Percentiles rank a stretch among this genome's conserved stretches.
These are phyloP conservation scores for Rhynchotus rufescens DNA, from an alignment of 2,797 vertebrate genomes.

Conservation along the genomic window DNA sequence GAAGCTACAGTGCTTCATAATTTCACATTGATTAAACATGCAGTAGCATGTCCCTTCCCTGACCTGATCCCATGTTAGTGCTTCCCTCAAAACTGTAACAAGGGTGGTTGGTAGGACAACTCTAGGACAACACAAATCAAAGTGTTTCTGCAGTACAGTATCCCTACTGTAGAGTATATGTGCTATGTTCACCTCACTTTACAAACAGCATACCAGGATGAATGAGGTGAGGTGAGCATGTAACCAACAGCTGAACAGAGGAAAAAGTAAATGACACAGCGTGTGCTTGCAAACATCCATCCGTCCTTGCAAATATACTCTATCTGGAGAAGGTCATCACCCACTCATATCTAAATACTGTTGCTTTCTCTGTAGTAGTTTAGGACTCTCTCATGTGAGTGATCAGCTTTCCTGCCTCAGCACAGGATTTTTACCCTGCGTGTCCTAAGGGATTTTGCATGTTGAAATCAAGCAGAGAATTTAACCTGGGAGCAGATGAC, in stretches of 20 bases:
- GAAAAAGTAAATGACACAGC: neutral
- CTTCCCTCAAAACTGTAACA: neutral
- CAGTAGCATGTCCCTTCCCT: neutral
- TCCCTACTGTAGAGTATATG: neutral
- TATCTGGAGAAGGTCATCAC: neutral
- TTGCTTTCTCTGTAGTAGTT: neutral
- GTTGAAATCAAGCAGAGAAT: neutral
- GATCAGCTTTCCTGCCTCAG: neutral
- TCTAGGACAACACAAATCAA: neutral
- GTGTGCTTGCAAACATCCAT: neutral
- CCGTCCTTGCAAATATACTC: neutral
- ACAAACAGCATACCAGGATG: neutral
- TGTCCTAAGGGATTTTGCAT: neutral
- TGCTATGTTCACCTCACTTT: neutral
- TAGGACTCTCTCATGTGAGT: neutral
- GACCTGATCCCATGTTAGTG: neutral
- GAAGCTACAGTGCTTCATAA: neutral
- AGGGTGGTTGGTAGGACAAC: neutral
- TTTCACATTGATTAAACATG: neutral
- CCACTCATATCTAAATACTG: neutral
- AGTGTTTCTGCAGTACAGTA: neutral
- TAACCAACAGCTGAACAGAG: neutral
- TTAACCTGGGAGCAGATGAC: neutral
- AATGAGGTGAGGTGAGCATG: neutral
- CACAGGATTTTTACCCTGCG: neutral